Base-by-base conservation (phyloP, 2,113 vertebrate genomes). In the Arenaria interpres region DNA sequence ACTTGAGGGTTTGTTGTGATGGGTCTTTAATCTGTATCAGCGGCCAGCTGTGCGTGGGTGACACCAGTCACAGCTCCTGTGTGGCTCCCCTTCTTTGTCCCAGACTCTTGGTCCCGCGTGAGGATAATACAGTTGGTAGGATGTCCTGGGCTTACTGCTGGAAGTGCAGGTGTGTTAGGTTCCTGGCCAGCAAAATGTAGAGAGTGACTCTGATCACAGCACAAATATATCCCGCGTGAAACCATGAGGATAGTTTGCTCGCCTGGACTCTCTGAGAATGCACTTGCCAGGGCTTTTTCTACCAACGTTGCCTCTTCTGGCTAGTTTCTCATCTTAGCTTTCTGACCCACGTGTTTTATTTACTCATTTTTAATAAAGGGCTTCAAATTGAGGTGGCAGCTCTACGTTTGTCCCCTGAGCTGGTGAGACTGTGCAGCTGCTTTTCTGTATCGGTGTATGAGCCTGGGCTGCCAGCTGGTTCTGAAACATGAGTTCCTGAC, bases 161-260 rank as follows among this genome's bases (percentile, higher is more conserved):
- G 3, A 30, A 28, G 24, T 10, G 12, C 18, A 8, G 11, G 43
- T 2, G 1, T 20, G 0, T 4, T 5, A 9, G 14, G 24, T 12
- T 80, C 27, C 48, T 48, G 50, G 35, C 19, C 35, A 62, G 67
- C 13, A 37, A 60, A 41, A 51, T 10, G 5, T 51, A 30, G 39
- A 37, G 30, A 63, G 20, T 33, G 2, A 28, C 32, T n/a, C 43
- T 39, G 14, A 5, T n/a, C 63, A 22, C 13, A 9, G 13, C 2
- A 48, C 32, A 19, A n/a, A 81, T n/a, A 68, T 45, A 9, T 27
- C n/a, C 20, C 15, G 2, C 1, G 1, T 73, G 53, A 56, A 73
- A 24, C 21, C 3, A 2, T 2, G 12, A 75, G 50, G 54, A 19
- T 16, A 28, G 28, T 28, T 45, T 41, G 68, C 30, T 64, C 14